Evolutionary conservation across 2,888 invertebrate genomes (phyloP).

Genomic region (Dynastes maya): DNA sequence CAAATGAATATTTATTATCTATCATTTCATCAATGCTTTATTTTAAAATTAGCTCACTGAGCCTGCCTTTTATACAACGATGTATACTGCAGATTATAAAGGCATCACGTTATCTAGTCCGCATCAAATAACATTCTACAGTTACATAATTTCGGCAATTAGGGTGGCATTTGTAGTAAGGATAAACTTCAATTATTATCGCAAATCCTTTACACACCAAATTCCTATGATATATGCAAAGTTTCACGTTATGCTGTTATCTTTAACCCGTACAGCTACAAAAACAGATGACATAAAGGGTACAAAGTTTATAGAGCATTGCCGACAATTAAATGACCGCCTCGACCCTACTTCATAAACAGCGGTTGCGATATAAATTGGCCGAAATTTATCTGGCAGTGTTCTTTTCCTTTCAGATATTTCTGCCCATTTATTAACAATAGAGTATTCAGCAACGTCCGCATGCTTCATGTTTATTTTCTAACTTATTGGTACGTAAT

Average conservation of each 20-base stretch:
- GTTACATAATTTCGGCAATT: too few species aligned
- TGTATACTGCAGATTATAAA: too few species aligned
- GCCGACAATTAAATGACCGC: constrained; percentile 59
- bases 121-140: too few species aligned
- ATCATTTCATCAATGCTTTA: background rate
- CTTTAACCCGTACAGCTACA: constrained; percentile 41
- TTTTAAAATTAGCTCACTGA: too few species aligned
- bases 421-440: constrained; percentile 36
- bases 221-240: constrained; percentile 38
- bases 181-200: background rate
- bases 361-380: constrained; percentile 61
- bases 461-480: constrained; percentile 24
- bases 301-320: constrained; percentile 55
- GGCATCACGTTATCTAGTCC: too few species aligned
- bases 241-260: constrained; percentile 36
- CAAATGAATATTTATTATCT: background rate
- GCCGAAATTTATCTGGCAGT: constrained; percentile 54
- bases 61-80: too few species aligned
- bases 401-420: constrained; percentile 39
- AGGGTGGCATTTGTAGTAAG: background rate
- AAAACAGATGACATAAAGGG: constrained; percentile 53
- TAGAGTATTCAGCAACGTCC: constrained; percentile 56
- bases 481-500: too few species aligned
- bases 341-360: constrained; percentile 56
- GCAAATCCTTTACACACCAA: constrained; percentile 26